A percentile compares a stretch with the other conserved stretches of the same genome.
Evolutionary conservation across 2,888 invertebrate genomes (phyloP).

Genomic region (Micoletzkya japonica): DNA sequence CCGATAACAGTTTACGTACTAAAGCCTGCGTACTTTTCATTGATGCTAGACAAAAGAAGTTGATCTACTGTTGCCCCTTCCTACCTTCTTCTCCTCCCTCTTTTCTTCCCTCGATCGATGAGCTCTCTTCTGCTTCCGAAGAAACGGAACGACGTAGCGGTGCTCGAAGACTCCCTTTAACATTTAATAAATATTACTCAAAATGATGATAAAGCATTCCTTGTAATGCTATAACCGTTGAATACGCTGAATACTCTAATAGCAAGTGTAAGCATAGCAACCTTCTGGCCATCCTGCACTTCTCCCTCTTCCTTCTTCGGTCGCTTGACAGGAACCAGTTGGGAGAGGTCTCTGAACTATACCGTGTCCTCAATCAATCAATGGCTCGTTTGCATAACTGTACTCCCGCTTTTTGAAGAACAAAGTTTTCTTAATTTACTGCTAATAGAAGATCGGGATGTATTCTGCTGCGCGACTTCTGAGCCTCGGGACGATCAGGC

Average conservation of each 20-base stretch:
- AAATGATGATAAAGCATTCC: neutral
- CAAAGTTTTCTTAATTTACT: too few relatives aligned
- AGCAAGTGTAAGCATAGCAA: neutral
- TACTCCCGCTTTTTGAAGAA: neutral
- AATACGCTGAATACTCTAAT: neutral
- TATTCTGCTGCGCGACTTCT: too few relatives aligned
- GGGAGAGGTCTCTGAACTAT: constrained; percentile 25
- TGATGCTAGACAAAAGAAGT: neutral
- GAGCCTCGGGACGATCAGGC: too few relatives aligned
- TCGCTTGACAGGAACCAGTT: constrained; percentile 29
- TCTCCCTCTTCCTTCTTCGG: constrained; percentile 29
- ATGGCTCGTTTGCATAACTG: neutral
- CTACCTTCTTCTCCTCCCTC: constrained; percentile 3
- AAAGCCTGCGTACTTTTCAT: too few relatives aligned
- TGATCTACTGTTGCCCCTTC: neutral
- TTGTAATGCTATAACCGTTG: neutral
- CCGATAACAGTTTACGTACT: too few relatives aligned
- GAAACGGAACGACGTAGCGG: constrained; percentile 75
- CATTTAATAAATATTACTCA: neutral
- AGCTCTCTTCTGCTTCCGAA: constrained; percentile 70
- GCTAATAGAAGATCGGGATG: too few relatives aligned
- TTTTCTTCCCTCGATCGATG: constrained; percentile 30
- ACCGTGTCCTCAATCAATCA: neutral
- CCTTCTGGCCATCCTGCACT: neutral
- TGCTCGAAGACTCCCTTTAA: constrained; percentile 64